Evolutionary conservation across 2,113 vertebrate species (phyloP).

Genomic region (Bos taurus): ARS-UCD2.0 NC_037347.1:19605501-19606000

Average conservation of each 20-base stretch:
- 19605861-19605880: not conserved
- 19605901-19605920: not conserved
- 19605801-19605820: not conserved
- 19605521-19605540: not conserved
- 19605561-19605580: not conserved
- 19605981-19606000: not conserved
- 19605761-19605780: not conserved
- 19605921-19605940: not conserved
- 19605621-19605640: not conserved
- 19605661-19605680: not conserved
- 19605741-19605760: not conserved
- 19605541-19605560: not conserved
- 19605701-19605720: not conserved
- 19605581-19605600: not conserved
- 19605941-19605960: not conserved
- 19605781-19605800: not conserved
- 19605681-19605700: not conserved
- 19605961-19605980: not conserved
- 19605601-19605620: not conserved
- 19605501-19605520: not conserved
- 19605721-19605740: not conserved
- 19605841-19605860: not conserved
- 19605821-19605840: not conserved
- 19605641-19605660: not conserved
- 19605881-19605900: not conserved